These are phyloP conservation scores for Brachionus plicatilis DNA, from an alignment of 1,140 invertebrate genomes.

Conservation along the genomic window DNA sequence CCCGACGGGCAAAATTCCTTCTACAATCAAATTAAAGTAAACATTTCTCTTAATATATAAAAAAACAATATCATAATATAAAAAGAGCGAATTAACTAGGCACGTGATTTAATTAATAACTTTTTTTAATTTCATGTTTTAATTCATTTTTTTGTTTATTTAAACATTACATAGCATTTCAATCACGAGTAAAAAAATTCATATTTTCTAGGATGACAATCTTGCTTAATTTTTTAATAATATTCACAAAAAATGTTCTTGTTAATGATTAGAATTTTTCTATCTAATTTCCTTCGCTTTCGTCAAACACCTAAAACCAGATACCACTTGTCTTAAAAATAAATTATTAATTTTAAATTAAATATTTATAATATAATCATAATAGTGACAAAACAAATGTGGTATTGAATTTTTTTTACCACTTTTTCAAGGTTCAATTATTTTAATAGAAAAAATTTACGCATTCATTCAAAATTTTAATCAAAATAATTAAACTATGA, in stretches of 20 bases:
- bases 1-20: neutral
- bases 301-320: too few relatives aligned
- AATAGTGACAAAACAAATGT: neutral
- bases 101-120: neutral
- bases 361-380: neutral
- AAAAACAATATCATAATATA: neutral
- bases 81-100: neutral
- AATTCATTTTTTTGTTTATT: neutral
- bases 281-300: too few relatives aligned
- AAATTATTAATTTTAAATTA: neutral
- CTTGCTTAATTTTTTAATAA: too few relatives aligned
- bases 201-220: too few relatives aligned
- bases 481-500: too few relatives aligned
- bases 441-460: neutral
- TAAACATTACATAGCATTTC: too few relatives aligned
- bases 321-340: too few relatives aligned
- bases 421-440: neutral
- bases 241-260: too few relatives aligned
- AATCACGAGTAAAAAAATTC: too few relatives aligned
- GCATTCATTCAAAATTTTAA: neutral
- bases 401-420: neutral
- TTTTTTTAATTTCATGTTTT: neutral
- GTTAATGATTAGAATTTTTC: too few relatives aligned
- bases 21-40: neutral
- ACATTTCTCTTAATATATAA: neutral